Evolutionary conservation across 2,888 invertebrate species (phyloP).

Genomic region (Temnothorax ravouxi): DNA sequence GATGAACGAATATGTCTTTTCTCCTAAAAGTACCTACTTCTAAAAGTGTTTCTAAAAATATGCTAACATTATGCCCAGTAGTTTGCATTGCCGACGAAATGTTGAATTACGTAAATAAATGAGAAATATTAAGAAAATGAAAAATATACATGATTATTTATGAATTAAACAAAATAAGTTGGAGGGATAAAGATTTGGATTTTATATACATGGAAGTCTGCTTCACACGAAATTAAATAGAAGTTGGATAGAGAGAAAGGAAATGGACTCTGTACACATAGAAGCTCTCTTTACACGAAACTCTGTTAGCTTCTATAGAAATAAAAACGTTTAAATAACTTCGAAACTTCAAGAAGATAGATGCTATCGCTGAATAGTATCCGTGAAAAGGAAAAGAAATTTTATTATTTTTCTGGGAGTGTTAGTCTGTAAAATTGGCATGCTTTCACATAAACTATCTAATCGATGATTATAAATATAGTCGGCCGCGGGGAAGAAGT

Average conservation of each 20-base stretch:
- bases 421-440: conserved; percentile 30
- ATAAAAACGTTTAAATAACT: conserved; percentile 17
- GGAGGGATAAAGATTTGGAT: neutral
- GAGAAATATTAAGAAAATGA: neutral
- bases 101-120: neutral
- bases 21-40: neutral
- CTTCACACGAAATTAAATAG: neutral
- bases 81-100: neutral
- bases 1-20: conserved; percentile 12
- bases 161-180: neutral
- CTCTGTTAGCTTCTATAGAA: neutral
- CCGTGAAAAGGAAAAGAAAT: neutral
- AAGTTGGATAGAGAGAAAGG: neutral
- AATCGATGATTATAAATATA: conserved; percentile 45
- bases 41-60: neutral
- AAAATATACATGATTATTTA: neutral
- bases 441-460: conserved; percentile 34
- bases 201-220: neutral
- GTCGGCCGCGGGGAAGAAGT: conserved; percentile 3
- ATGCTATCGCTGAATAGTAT: conserved; percentile 19
- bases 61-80: neutral
- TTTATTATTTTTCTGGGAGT: conserved; percentile 8
- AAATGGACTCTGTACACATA: neutral
- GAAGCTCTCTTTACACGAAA: neutral
- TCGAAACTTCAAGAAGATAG: neutral